These are phyloP conservation scores for Aphelocoma californica DNA, from an alignment of 2,797 vertebrate species.

Conservation along the genomic window DNA sequence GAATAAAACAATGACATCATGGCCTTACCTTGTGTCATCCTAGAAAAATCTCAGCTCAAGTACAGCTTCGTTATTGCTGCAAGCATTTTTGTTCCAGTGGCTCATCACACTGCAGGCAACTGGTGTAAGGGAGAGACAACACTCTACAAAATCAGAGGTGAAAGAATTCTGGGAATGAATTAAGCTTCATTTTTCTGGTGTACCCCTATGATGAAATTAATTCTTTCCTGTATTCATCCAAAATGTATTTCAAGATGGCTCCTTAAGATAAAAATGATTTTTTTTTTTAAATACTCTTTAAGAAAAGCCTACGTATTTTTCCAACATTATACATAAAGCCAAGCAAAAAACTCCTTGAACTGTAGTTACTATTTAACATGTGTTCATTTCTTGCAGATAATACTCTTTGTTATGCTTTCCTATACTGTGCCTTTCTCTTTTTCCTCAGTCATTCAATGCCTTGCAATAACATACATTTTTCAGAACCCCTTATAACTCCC, in stretches of 20 bases:
- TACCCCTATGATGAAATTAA: background rate
- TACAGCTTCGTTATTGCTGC: background rate
- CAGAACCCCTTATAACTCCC: background rate
- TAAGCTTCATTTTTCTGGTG: background rate
- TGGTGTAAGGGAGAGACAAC: background rate
- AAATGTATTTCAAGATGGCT: background rate
- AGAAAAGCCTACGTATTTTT: background rate
- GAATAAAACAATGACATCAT: conserved; percentile 6
- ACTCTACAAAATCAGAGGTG: background rate
- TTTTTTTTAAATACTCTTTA: background rate
- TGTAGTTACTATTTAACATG: background rate
- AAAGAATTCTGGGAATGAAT: background rate
- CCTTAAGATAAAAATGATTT: background rate
- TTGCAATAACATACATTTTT: background rate
- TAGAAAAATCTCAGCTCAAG: conserved; percentile 43
- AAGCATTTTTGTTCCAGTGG: background rate
- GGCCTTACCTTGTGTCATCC: conserved; percentile 26
- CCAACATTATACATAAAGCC: background rate
- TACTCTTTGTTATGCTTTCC: background rate
- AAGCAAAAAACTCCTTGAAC: background rate
- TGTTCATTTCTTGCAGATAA: background rate
- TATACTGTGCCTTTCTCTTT: background rate
- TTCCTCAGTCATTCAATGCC: background rate
- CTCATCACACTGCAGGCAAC: background rate
- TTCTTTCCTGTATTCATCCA: background rate